Percentiles rank a stretch among this genome's conserved stretches.
Conservation (phyloP, 2,797 vertebrate genomes). For the Dendrocincla fuliginosa region DNA sequence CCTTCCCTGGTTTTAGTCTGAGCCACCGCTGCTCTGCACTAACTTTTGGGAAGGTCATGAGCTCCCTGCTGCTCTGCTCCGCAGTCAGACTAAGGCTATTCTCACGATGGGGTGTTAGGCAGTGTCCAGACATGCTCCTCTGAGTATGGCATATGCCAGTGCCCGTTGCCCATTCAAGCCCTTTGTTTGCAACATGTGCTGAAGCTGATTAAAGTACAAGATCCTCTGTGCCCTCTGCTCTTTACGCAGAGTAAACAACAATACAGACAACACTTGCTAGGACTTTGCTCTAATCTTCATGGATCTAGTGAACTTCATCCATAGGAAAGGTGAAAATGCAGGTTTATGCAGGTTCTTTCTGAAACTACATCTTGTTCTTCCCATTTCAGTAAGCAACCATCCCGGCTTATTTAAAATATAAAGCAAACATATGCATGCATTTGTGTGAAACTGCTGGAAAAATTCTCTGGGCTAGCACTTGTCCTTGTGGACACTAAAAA, state of each 20-base stretch:
- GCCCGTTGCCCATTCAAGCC: not conserved
- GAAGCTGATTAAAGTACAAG: not conserved
- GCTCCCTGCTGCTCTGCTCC: not conserved
- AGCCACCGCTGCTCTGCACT: not conserved
- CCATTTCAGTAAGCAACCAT: not conserved
- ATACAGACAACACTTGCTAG: not conserved
- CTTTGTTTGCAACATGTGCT: not conserved
- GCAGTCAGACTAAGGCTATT: not conserved
- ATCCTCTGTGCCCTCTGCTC: not conserved
- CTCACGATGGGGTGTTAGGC: fast-evolving
- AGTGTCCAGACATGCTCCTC: not conserved
- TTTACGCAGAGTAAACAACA: not conserved
- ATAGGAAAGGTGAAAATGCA: not conserved
- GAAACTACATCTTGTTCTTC: not conserved
- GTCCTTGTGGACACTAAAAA: not conserved
- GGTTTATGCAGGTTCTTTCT: not conserved
- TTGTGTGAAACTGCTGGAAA: not conserved
- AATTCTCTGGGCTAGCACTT: not conserved
- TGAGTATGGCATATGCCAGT: not conserved
- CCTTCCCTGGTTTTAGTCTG: not conserved
- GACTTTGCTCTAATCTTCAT: not conserved
- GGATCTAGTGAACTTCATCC: not conserved
- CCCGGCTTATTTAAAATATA: not conserved
- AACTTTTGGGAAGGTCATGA: not conserved
- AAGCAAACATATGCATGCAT: not conserved